Evolutionary conservation across 1,140 invertebrate species (phyloP), one percentile per base, ranked within the genome.

Genomic region (Calosoma granatense): DNA sequence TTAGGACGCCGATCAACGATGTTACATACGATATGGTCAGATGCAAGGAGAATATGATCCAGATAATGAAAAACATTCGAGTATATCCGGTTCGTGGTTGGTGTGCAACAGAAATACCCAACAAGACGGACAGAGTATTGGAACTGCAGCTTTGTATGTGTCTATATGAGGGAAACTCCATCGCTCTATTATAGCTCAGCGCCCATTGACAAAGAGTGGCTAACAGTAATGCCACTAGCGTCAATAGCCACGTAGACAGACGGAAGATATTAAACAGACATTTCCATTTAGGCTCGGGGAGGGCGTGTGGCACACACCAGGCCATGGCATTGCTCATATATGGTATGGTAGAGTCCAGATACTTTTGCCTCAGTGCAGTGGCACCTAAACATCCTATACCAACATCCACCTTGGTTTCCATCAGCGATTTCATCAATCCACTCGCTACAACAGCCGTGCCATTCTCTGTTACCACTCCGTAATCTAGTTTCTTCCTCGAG

Each of bases 271-370:
- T 47, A 17, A 47, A 47, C 4, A 47, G 15, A 17, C 41, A 47
- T 47, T 47, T 47, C 41, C 41, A 47, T 47, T 47, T 47, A 4
- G 41, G 41, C 17, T 11, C 20, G 19, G 20, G 12, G 11, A 22
- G 39, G n/a, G 51, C 59, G 17, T 56, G 58, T 11, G 61, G 59
- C 1, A 64, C 62, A 22, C 63, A 62, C 41, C 57, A 63, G 23
- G 39, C 56, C 9, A 65, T 12, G 1, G 56, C 52, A 22, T 64
- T 61, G 9, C 41, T 52, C 14, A 51, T 56, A 52, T 62, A 60
- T 11, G 60, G 55, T 47, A 47, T 17, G 0, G 57, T 56, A 22
- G 58, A 43, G 11, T 60, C 30, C 56, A 55, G 62, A 55, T 56
- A 47, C 9, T 23, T 19, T 1, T 19, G 51, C 30, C 56, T 56